Conservation (phyloP, 2,888 invertebrate species). For the Cecidostiba fungosa region DNA sequence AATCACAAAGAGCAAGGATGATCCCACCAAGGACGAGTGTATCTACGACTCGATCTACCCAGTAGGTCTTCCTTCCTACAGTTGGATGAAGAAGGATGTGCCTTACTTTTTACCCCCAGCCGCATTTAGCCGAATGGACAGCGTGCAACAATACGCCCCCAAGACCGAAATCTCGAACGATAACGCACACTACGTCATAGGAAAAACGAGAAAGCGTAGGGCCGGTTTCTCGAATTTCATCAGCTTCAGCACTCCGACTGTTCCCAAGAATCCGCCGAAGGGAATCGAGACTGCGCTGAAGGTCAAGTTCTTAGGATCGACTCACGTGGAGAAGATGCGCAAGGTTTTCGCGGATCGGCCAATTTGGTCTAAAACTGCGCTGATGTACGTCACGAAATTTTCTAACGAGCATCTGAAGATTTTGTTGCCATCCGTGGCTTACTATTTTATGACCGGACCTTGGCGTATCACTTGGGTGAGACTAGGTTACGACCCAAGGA, state of each 20-base stretch:
- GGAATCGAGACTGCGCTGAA: conserved; percentile 82
- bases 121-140: conserved; percentile 89
- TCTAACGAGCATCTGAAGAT: conserved; percentile 85
- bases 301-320: conserved; percentile 78
- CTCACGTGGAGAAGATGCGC: conserved; percentile 76
- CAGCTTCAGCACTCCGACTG: conserved; percentile 84
- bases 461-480: conserved; percentile 96
- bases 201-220: conserved; percentile 81
- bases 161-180: conserved; percentile 73
- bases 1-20: conserved; percentile 81
- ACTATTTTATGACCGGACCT: conserved; percentile 94
- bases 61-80: conserved; percentile 80
- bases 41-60: conserved; percentile 86
- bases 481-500: conserved; percentile 95
- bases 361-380: conserved; percentile 92
- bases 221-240: conserved; percentile 84
- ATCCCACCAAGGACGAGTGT: conserved; percentile 81
- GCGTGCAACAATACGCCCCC: conserved; percentile 77
- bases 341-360: conserved; percentile 91
- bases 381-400: conserved; percentile 86
- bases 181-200: conserved; percentile 79
- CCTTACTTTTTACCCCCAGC: conserved; percentile 89
- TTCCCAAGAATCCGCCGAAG: conserved; percentile 85
- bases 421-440: conserved; percentile 91
- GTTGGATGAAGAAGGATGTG: conserved; percentile 83